Evolutionary conservation across 2,888 invertebrate genomes (phyloP), one percentile per base, ranked within the genome.

Genomic region (Eupithecia inturbata): DNA sequence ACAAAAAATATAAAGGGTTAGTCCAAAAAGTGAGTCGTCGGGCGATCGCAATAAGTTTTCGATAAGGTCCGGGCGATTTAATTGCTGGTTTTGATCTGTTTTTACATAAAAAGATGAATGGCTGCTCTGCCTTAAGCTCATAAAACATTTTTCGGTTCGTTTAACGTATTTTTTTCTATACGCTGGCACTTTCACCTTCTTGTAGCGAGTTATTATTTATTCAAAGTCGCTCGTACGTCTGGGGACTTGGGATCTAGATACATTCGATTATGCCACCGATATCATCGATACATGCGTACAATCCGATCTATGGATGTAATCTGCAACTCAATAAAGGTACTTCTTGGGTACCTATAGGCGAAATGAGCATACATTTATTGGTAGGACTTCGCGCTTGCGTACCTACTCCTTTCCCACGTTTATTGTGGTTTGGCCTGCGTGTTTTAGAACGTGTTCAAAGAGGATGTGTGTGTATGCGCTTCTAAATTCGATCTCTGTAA

Each of bases 51-150:
- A 94, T 94, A 94, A 92, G 92, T 94, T 93, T 93, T 93, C 93
- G 94, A 94, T 94, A 94, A 92, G 82, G 93, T 92, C 89, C 93
- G 93, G 92, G 88, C 92, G 91, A 92, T 94, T 94, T 94, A 94
- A 94, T 94, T 94, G 93, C 92, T 87, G 94, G 94, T 88, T 94
- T 91, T 93, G 93, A 93, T 93, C 93, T 93, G 92, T 91, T 93
- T 94, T 93, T 91, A 93, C 91, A 93, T 93, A 93, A 94, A 94
- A 93, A 93, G 94, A 94, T 92, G 92, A 92, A 94, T 92, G 92
- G 92, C 87, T 87, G 83, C 83, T 87, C 84, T 86, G 92, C 92
- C 92, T 91, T 84, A 87, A 92, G 94, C 90, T 87, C 87, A 86
- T 90, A 91, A 89, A 91, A 87, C 87, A 87, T 91, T 91, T 53